phyloP scores from a whole-genome alignment of 2,888 invertebrate species.

The Stenotaenia linearis region DNA sequence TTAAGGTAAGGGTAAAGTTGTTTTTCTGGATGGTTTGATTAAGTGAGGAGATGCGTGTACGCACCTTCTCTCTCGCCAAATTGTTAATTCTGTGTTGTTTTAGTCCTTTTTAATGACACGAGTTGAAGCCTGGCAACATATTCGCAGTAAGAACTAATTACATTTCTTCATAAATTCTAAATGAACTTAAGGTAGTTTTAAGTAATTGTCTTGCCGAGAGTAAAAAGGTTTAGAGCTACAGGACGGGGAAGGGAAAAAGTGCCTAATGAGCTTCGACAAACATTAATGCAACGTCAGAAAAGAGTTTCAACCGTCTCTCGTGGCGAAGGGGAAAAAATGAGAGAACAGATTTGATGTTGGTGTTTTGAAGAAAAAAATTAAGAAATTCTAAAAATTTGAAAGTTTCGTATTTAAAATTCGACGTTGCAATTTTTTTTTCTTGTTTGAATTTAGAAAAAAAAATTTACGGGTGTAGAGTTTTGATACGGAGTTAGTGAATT shows the following conservation, averaged over 20 bases:
- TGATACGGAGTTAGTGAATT: neutral
- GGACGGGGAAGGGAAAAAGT: constrained; percentile 24
- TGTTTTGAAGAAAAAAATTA: neutral
- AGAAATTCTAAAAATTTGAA: neutral
- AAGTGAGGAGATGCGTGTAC: constrained; percentile 13
- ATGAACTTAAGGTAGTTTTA: constrained; percentile 31
- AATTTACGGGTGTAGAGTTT: neutral
- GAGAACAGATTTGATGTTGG: neutral
- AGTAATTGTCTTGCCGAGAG: constrained; percentile 29
- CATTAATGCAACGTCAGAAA: constrained; percentile 28
- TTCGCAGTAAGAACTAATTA: constrained; percentile 30
- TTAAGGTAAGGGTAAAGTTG: constrained; percentile 7
- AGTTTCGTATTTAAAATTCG: neutral
- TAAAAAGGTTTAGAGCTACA: constrained; percentile 23
- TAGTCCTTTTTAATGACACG: constrained; percentile 28
- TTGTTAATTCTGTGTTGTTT: constrained; percentile 10
- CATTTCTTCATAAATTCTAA: constrained; percentile 32
- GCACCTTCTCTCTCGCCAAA: constrained; percentile 2
- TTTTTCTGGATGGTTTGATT: constrained; percentile 4
- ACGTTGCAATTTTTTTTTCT: neutral
- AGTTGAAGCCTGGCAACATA: constrained; percentile 8
- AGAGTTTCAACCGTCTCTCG: neutral
- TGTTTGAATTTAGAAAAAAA: neutral
- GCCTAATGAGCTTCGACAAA: constrained; percentile 29
- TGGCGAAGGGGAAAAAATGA: neutral